Evolutionary conservation across 1,140 invertebrate genomes (phyloP).

Genomic region (Zaprionus ornatus): DNA sequence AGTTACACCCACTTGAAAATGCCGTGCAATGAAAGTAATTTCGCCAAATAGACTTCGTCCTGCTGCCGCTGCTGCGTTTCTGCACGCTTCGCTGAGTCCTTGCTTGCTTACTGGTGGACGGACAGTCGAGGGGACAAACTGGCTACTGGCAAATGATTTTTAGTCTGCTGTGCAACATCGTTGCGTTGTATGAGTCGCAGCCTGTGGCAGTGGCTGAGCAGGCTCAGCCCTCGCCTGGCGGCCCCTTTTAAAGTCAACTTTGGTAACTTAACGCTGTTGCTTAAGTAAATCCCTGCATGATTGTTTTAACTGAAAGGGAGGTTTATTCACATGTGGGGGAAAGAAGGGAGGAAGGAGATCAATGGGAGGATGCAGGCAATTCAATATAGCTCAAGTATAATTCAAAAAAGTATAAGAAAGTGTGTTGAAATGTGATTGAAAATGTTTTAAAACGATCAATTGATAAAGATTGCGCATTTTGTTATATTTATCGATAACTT

Average conservation of each 20-base stretch:
- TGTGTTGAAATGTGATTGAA: not conserved
- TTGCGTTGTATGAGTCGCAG: not conserved
- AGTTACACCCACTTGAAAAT: slow-evolving; percentile 61
- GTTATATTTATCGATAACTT: too few relatives aligned
- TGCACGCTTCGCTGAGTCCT: slow-evolving; percentile 36
- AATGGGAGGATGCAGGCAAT: not conserved
- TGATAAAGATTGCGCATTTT: too few relatives aligned
- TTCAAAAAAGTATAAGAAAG: not conserved
- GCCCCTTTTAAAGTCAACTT: not conserved
- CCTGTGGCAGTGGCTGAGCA: not conserved
- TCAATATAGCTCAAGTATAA: too few relatives aligned
- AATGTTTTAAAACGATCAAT: too few relatives aligned
- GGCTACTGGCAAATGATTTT: slow-evolving; percentile 22
- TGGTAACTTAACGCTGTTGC: not conserved
- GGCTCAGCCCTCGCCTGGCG: not conserved
- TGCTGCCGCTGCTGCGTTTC: slow-evolving; percentile 17
- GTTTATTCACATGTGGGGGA: not conserved
- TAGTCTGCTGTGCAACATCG: not conserved
- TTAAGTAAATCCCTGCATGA: not conserved
- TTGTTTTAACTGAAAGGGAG: not conserved
- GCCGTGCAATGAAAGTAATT: slow-evolving; percentile 81
- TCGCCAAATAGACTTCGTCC: slow-evolving; percentile 71
- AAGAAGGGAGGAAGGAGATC: not conserved
- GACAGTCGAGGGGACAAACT: not conserved
- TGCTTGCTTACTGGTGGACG: slow-evolving; percentile 14